A percentile compares a stretch with the other conserved stretches of the same genome.
Conservation (phyloP, 2,113 vertebrate species). For the Sturnus vulgaris region DNA sequence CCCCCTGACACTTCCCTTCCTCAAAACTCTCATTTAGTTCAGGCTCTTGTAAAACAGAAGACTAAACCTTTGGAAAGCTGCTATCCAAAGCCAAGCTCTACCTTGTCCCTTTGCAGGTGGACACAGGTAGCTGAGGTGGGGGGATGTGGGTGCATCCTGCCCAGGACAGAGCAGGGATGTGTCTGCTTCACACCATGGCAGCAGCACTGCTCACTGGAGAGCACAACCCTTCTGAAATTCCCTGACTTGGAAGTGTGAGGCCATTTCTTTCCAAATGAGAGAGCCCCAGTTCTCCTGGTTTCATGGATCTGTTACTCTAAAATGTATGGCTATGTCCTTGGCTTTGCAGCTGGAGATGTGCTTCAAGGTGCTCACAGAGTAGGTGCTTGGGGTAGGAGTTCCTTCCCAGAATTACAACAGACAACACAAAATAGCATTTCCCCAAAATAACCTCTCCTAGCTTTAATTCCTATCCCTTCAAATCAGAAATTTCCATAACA, state of each 20-base stretch:
- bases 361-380: neutral
- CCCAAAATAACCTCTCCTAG: neutral
- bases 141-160: rapidly evolving
- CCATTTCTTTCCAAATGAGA: neutral
- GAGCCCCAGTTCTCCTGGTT: neutral
- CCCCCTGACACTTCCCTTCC: neutral
- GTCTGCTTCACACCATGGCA: neutral
- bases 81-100: neutral
- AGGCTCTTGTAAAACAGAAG: neutral
- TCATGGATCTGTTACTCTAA: neutral
- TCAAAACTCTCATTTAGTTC: neutral
- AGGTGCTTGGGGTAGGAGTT: neutral
- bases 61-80: neutral
- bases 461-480: neutral
- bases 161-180: no score
- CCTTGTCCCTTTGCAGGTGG: neutral
- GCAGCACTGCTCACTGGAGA: rapidly evolving
- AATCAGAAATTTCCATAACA: neutral
- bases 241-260: neutral
- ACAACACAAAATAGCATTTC: neutral
- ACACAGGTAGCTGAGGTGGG: neutral
- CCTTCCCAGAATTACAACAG: neutral
- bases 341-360: neutral
- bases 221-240: neutral
- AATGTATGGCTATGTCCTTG: neutral